These are phyloP conservation scores for Tupiocoris notatus DNA, from an alignment of 2,888 invertebrate species.

Conservation along the genomic window DNA sequence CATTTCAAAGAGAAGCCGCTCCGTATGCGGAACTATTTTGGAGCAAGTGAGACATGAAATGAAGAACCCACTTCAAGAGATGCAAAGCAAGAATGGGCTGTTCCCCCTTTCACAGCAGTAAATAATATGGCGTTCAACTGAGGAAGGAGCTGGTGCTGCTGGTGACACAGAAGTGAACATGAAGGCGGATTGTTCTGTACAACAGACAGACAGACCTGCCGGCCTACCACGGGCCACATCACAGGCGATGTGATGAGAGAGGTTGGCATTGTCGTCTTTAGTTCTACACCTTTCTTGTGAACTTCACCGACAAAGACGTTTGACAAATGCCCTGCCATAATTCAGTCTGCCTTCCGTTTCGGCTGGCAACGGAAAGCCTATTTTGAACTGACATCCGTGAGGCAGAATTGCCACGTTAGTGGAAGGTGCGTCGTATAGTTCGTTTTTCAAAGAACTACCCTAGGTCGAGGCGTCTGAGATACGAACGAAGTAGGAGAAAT, in stretches of 20 bases:
- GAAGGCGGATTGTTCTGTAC: background rate
- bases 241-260: background rate
- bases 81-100: background rate
- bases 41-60: background rate
- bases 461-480: no score
- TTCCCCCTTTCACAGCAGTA: background rate
- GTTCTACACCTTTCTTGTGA: background rate
- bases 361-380: background rate
- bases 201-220: background rate
- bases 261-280: background rate
- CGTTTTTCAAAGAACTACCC: background rate
- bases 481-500: no score
- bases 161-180: background rate
- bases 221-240: background rate
- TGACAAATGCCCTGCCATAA: slow-evolving; percentile 34
- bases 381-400: background rate
- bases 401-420: background rate
- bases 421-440: background rate
- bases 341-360: slow-evolving; percentile 4
- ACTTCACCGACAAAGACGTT: slow-evolving; percentile 24
- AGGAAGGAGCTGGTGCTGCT: background rate
- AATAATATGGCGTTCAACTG: background rate
- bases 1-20: no score
- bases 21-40: background rate
- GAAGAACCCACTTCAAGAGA: background rate